A percentile compares a stretch with the other conserved stretches of the same genome.
These are phyloP conservation scores for Sebastes oblongus DNA, from an alignment of 2,797 vertebrate genomes.

Conservation along the genomic window DNA sequence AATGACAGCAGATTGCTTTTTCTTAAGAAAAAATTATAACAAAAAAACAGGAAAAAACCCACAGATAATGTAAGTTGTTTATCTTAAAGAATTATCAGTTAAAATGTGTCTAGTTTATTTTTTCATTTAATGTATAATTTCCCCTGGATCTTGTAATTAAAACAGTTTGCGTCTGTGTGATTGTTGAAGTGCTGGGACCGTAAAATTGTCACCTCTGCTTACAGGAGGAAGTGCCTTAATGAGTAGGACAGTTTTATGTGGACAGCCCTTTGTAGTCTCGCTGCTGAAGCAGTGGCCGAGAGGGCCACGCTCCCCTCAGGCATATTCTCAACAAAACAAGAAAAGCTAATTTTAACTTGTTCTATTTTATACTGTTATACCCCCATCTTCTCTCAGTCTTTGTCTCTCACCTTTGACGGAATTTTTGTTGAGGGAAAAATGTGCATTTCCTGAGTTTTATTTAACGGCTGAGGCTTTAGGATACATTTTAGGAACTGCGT, in stretches of 20 bases:
- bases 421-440: conserved; percentile 80
- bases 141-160: conserved; percentile 65
- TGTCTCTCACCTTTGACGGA: conserved; percentile 79
- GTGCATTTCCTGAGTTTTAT: conserved; percentile 83
- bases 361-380: conserved; percentile 46
- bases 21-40: not conserved
- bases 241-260: conserved; percentile 89
- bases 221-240: conserved; percentile 86
- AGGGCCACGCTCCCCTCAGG: conserved; percentile 80
- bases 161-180: conserved; percentile 69
- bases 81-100: conserved; percentile 22
- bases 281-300: conserved; percentile 75
- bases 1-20: not conserved
- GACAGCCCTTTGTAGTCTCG: conserved; percentile 84
- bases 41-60: not conserved
- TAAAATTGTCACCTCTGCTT: conserved; percentile 93
- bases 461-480: conserved; percentile 77
- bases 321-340: not conserved
- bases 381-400: conserved; percentile 61
- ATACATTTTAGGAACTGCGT: conserved; percentile 76
- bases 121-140: conserved; percentile 27
- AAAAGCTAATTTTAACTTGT: conserved; percentile 67
- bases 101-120: conserved; percentile 5
- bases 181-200: conserved; percentile 78
- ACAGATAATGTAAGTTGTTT: conserved; percentile 5